Conservation (phyloP, 1,140 invertebrate species). For the Macrobrachium rosenbergii region DNA sequence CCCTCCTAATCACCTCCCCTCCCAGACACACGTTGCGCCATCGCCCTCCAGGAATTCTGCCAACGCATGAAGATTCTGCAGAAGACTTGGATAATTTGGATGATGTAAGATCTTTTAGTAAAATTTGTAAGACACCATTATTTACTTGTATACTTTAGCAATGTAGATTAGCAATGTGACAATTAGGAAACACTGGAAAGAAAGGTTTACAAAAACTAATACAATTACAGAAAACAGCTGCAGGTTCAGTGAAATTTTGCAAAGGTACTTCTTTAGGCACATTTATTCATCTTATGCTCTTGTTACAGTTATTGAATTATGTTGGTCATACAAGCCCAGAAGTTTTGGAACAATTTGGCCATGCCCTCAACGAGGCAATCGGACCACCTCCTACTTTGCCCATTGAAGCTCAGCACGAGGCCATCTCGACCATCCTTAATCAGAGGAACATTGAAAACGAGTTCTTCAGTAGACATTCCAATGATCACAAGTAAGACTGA, state of each 20-base stretch:
- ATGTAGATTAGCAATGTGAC: too few species aligned
- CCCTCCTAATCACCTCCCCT: slow-evolving; percentile 63
- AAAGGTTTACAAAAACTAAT: too few species aligned
- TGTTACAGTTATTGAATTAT: slow-evolving; percentile 84
- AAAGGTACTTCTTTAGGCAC: neutral
- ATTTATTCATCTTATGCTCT: slow-evolving; percentile 50
- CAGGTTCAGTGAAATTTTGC: too few species aligned
- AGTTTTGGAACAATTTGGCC: slow-evolving; percentile 81
- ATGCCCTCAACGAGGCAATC: slow-evolving; percentile 75
- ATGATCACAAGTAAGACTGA: slow-evolving; percentile 47
- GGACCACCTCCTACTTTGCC: slow-evolving; percentile 73
- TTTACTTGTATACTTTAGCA: neutral
- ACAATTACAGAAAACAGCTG: too few species aligned
- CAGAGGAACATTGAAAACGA: slow-evolving; percentile 85
- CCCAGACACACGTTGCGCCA: slow-evolving; percentile 74
- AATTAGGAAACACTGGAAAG: too few species aligned
- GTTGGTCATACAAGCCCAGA: slow-evolving; percentile 94
- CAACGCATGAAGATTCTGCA: slow-evolving; percentile 84
- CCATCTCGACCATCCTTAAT: slow-evolving; percentile 85
- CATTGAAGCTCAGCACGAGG: slow-evolving; percentile 83
- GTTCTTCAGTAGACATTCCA: slow-evolving; percentile 72
- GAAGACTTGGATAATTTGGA: slow-evolving; percentile 93
- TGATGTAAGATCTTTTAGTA: slow-evolving; percentile 79
- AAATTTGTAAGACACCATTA: neutral
- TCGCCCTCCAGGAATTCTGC: slow-evolving; percentile 81